Conservation (phyloP, 2,113 vertebrate genomes). For the Struthidea cinerea region DNA sequence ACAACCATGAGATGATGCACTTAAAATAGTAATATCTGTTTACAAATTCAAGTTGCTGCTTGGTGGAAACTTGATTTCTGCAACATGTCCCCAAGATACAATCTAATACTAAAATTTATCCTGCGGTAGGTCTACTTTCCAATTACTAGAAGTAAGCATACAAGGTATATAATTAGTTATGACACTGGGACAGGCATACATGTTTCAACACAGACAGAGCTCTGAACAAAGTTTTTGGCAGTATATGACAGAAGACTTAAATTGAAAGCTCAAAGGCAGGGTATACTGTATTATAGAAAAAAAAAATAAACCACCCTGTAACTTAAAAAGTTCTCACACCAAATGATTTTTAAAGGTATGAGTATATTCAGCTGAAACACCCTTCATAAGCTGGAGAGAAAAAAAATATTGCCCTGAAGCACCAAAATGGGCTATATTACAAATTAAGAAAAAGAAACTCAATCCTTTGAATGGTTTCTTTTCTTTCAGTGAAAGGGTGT, state of each 20-base stretch:
- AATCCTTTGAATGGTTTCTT: conserved; percentile 58
- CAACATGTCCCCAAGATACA: conserved; percentile 73
- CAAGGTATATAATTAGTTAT: conserved; percentile 87
- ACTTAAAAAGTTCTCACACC: conserved; percentile 69
- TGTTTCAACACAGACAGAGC: conserved; percentile 74
- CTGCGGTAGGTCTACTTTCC: conserved; percentile 78
- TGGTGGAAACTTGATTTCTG: conserved; percentile 69
- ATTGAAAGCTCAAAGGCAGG: conserved; percentile 74
- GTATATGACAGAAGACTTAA: conserved; percentile 77
- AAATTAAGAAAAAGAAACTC: conserved; percentile 47
- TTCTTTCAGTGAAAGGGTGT: conserved; percentile 61
- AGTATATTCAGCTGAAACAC: conserved; percentile 69
- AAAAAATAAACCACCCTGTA: not conserved
- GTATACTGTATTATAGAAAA: conserved; percentile 27
- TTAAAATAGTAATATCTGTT: conserved; percentile 72
- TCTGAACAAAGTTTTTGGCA: conserved; percentile 78
- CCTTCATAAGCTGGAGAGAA: conserved; percentile 52
- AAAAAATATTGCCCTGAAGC: conserved; percentile 58
- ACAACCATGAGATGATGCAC: conserved; percentile 44
- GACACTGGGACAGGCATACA: conserved; percentile 82
- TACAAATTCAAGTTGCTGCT: conserved; percentile 71
- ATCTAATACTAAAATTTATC: conserved; percentile 69
- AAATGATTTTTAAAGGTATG: conserved; percentile 73
- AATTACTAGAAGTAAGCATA: conserved; percentile 81
- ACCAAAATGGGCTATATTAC: conserved; percentile 50